Percentiles rank a stretch among this genome's conserved stretches.
These are phyloP conservation scores for Sacculina carcini DNA, from an alignment of 2,888 invertebrate genomes.

Conservation along the genomic window DNA sequence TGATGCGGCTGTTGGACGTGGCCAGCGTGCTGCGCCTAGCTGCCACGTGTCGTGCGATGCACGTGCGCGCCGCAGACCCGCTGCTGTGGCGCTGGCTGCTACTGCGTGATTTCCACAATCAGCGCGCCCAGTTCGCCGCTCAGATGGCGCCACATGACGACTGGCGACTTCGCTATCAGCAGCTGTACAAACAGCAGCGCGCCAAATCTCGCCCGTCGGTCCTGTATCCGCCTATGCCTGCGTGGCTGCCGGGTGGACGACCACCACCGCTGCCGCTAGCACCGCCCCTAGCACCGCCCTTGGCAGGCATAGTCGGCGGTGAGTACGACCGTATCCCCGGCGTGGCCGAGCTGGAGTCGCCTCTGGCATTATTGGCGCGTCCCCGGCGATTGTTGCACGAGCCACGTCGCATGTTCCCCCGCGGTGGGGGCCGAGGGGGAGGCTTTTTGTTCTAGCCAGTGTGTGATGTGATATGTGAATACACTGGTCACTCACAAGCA, in stretches of 20 bases:
- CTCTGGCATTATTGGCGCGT: too few species aligned
- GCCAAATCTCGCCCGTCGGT: background rate
- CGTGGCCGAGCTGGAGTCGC: too few species aligned
- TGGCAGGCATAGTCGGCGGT: background rate
- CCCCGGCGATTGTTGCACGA: too few species aligned
- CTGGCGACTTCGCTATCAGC: background rate
- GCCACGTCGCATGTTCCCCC: too few species aligned
- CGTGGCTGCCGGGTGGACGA: background rate
- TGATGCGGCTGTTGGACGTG: background rate
- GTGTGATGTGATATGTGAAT: too few species aligned
- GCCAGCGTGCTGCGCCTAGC: background rate
- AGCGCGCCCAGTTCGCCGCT: background rate
- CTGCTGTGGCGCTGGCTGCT: background rate
- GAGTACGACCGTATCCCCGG: background rate
- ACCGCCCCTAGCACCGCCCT: background rate
- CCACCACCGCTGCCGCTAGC: background rate
- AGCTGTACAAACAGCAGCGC: background rate
- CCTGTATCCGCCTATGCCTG: background rate
- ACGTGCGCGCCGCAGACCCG: background rate
- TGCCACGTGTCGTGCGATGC: background rate
- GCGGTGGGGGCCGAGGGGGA: too few species aligned
- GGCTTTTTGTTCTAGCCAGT: too few species aligned
- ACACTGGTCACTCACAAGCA: too few species aligned
- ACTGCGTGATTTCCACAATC: background rate
- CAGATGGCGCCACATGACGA: background rate